These are phyloP conservation scores for Sebastes oblongus DNA, from an alignment of 2,797 vertebrate genomes.

Conservation along the genomic window DNA sequence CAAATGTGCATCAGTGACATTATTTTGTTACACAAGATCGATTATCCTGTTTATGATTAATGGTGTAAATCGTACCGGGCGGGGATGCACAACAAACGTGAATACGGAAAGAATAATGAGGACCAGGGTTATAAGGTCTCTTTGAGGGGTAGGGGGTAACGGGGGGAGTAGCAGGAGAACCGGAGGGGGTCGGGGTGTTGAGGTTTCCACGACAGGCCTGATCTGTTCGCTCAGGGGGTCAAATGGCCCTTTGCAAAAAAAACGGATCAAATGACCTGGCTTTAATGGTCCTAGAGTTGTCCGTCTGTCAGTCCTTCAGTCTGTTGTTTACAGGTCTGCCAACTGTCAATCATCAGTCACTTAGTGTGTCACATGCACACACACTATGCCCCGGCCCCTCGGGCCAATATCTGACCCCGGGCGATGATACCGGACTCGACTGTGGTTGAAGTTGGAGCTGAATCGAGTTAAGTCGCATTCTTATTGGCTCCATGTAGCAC, in stretches of 20 bases:
- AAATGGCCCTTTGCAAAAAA: conserved; percentile 42
- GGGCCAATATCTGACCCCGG: conserved; percentile 49
- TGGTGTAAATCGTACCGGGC: not conserved
- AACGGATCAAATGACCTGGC: conserved; percentile 59
- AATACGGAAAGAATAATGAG: not conserved
- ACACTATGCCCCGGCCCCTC: not conserved
- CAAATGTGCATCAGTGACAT: not conserved
- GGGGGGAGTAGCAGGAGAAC: not conserved
- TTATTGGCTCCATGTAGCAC: conserved; percentile 32
- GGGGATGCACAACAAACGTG: not conserved
- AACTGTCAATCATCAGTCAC: conserved; percentile 69
- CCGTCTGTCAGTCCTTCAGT: conserved; percentile 50
- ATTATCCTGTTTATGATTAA: not conserved
- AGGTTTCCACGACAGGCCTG: conserved; percentile 23
- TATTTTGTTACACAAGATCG: not conserved
- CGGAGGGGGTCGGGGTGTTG: not conserved
- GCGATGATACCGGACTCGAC: conserved; percentile 25
- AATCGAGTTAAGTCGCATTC: conserved; percentile 45
- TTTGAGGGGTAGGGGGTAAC: not conserved
- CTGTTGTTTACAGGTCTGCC: conserved; percentile 60
- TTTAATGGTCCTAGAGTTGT: conserved; percentile 56
- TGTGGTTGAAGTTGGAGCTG: conserved; percentile 30
- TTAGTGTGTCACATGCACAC: conserved; percentile 20
- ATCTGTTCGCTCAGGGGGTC: conserved; percentile 48
- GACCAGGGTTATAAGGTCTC: not conserved